These are phyloP conservation scores for Cheilosia scutellata DNA, from an alignment of 2,888 invertebrate species.

Conservation along the genomic window DNA sequence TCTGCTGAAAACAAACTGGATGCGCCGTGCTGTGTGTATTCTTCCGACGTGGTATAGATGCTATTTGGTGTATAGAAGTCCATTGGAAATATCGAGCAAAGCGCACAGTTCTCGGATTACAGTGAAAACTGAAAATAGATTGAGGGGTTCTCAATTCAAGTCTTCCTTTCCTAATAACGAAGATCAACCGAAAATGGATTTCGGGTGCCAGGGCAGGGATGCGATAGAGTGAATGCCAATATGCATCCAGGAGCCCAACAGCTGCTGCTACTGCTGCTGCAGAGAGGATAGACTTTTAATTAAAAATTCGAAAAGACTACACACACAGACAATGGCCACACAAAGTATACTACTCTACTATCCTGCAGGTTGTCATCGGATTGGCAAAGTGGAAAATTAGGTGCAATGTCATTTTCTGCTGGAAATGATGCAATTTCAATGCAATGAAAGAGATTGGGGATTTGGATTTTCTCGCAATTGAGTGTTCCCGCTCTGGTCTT, in stretches of 20 bases:
- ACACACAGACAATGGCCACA: not conserved
- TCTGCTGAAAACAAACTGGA: slow-evolving; percentile 45
- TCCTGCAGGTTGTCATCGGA: slow-evolving; percentile 30
- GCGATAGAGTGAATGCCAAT: slow-evolving; percentile 33
- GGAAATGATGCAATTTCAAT: slow-evolving; percentile 66
- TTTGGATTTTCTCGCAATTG: slow-evolving; percentile 48
- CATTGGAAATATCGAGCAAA: slow-evolving; percentile 43
- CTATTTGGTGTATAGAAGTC: slow-evolving; percentile 5
- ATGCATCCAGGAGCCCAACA: slow-evolving; percentile 9
- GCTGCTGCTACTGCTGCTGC: slow-evolving; percentile 12
- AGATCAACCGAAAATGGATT: slow-evolving; percentile 68
- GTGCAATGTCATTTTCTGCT: slow-evolving; percentile 69
- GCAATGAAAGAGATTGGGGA: slow-evolving; percentile 61
- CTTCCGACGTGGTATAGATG: slow-evolving; percentile 3
- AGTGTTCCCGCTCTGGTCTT: not conserved
- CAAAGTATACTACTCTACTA: not conserved
- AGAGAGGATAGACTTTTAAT: slow-evolving; percentile 53
- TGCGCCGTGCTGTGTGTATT: slow-evolving; percentile 29
- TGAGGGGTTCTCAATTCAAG: slow-evolving; percentile 24
- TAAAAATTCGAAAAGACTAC: slow-evolving; percentile 47
- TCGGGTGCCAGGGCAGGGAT: slow-evolving; percentile 24
- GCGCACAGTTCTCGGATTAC: slow-evolving; percentile 64
- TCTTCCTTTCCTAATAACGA: slow-evolving; percentile 45
- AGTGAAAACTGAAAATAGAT: not conserved
- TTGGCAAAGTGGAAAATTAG: slow-evolving; percentile 66